Conservation (phyloP, 2,113 vertebrate species). For the Stomatorhinus ivindoensis region DNA sequence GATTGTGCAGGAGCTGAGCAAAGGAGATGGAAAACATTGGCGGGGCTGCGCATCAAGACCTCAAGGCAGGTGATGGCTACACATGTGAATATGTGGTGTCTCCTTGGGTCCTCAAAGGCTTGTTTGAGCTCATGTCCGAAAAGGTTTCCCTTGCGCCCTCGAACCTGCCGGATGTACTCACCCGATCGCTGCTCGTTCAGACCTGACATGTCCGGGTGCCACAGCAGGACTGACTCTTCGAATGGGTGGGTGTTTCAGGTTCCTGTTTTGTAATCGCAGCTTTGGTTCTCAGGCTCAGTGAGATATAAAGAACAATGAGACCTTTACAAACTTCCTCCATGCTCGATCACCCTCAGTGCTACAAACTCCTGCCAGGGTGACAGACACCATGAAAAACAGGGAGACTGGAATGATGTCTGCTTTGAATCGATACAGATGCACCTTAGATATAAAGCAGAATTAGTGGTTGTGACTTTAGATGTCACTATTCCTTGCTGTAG, state of each 20-base stretch:
- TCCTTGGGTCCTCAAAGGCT: conserved; percentile 25
- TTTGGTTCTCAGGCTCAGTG: not conserved
- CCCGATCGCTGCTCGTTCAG: conserved; percentile 39
- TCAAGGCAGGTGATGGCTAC: conserved; percentile 52
- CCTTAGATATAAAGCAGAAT: not conserved
- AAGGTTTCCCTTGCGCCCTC: not conserved
- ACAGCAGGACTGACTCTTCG: not conserved
- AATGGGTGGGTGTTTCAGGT: not conserved
- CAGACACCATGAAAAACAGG: not conserved
- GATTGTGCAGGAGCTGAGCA: conserved; percentile 49
- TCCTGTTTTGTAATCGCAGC: not conserved
- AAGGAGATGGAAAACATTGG: conserved; percentile 68
- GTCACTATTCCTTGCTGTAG: not conserved
- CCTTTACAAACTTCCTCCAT: not conserved
- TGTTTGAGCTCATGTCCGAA: not conserved
- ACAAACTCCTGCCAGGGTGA: not conserved
- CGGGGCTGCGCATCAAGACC: conserved; percentile 67
- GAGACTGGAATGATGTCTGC: not conserved
- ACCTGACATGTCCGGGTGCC: not conserved
- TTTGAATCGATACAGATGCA: not conserved
- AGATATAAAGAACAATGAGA: not conserved
- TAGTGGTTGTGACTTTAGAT: not conserved
- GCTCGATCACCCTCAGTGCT: not conserved
- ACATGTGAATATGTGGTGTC: conserved; percentile 63
- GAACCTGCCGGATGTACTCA: conserved; percentile 40